Percentiles rank a stretch among this genome's conserved stretches.
phyloP scores from a whole-genome alignment of 2,113 vertebrate genomes.

The Mustela nigripes region DNA sequence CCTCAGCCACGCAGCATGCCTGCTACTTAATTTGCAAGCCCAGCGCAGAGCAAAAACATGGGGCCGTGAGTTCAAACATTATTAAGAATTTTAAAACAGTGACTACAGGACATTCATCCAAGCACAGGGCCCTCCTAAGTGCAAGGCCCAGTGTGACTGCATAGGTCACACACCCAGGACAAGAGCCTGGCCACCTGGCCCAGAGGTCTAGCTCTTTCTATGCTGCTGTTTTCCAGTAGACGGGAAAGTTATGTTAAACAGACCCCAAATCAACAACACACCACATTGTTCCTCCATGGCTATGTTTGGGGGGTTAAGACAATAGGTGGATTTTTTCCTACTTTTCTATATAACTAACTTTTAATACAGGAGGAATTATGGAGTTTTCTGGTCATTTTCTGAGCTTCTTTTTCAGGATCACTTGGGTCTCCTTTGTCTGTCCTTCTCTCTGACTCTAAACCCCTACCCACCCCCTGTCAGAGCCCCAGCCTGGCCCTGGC shows the following conservation, averaged over 20 bases:
- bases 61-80: neutral
- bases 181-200: neutral
- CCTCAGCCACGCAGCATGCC: neutral
- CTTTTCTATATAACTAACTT: neutral
- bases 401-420: neutral
- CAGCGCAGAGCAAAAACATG: neutral
- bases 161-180: neutral
- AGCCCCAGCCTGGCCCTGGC: neutral
- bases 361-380: neutral
- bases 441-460: neutral
- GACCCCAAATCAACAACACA: neutral
- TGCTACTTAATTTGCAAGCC: neutral
- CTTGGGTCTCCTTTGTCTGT: neutral
- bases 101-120: neutral
- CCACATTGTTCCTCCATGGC: neutral
- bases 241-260: neutral
- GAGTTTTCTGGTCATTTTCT: neutral
- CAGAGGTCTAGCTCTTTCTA: neutral
- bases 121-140: neutral
- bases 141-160: neutral
- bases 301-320: neutral
- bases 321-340: neutral
- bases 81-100: neutral
- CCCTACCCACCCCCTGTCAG: fast-evolving
- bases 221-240: neutral